A percentile compares a stretch with the other conserved stretches of the same genome.
Evolutionary conservation across 1,140 invertebrate genomes (phyloP).

Genomic region (Drosophila pseudoobscura): DNA sequence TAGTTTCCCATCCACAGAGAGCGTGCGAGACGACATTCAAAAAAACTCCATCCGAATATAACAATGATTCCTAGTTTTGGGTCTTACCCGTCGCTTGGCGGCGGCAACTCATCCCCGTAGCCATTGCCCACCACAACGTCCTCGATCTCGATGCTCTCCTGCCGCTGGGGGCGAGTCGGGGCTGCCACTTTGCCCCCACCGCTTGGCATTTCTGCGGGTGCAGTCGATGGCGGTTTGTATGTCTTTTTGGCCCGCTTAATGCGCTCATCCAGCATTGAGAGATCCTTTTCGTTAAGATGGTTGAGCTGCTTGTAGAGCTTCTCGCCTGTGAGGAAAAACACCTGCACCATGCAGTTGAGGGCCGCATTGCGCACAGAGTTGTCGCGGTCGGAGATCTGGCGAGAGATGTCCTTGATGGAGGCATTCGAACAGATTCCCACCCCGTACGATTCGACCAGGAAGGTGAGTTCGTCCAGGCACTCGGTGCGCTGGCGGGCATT

Average conservation of each 20-base stretch:
- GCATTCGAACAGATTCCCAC: slow-evolving; percentile 91
- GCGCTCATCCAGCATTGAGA: slow-evolving; percentile 95
- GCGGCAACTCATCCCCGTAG: slow-evolving; percentile 75
- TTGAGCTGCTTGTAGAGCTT: slow-evolving; percentile 96
- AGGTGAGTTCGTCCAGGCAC: slow-evolving; percentile 95
- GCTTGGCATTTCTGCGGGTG: slow-evolving; percentile 72
- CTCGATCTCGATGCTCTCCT: slow-evolving; percentile 83
- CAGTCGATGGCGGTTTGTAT: slow-evolving; percentile 83
- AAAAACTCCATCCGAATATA: too few species aligned
- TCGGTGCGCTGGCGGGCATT: slow-evolving; percentile 98
- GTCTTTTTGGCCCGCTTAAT: slow-evolving; percentile 94
- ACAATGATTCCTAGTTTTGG: too few species aligned
- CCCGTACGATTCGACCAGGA: slow-evolving; percentile 93
- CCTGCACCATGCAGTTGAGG: slow-evolving; percentile 95
- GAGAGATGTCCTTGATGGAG: slow-evolving; percentile 95
- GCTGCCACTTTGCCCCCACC: slow-evolving; percentile 74
- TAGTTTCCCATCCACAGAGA: too few species aligned
- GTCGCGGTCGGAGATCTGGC: slow-evolving; percentile 97
- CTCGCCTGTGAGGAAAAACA: slow-evolving; percentile 95
- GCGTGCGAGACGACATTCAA: too few species aligned
- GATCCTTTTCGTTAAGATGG: slow-evolving; percentile 95
- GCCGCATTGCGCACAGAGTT: slow-evolving; percentile 98
- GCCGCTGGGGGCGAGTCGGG: slow-evolving; percentile 15
- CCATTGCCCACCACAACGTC: slow-evolving; percentile 66
- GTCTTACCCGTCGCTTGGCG: slow-evolving; percentile 74